Percentiles rank a stretch among this genome's conserved stretches.
These are phyloP conservation scores for Martes martes DNA, from an alignment of 2,113 vertebrate genomes.

Conservation along the genomic window DNA sequence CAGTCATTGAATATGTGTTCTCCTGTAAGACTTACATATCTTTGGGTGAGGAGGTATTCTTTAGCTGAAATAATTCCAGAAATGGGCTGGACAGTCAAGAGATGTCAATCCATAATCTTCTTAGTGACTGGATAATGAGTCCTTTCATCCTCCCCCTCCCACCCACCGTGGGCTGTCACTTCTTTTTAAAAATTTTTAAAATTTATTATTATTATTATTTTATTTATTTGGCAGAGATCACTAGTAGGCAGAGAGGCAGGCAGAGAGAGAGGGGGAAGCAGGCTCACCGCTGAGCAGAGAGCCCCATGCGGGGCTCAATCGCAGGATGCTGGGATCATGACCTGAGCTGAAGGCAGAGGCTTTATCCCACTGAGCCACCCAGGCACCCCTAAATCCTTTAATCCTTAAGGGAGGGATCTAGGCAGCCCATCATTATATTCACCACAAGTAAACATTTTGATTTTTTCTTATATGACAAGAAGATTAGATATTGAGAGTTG, in stretches of 20 bases:
- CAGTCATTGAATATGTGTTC: neutral
- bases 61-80: neutral
- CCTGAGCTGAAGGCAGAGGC: too few species aligned
- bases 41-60: neutral
- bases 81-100: neutral
- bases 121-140: neutral
- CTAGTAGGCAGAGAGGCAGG: too few species aligned
- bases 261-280: too few species aligned
- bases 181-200: too few species aligned
- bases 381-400: neutral
- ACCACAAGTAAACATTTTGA: neutral
- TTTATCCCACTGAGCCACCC: too few species aligned
- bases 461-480: neutral
- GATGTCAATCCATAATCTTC: neutral
- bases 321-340: too few species aligned
- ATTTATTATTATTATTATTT: too few species aligned
- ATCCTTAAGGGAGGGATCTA: neutral
- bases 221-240: too few species aligned
- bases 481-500: neutral
- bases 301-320: too few species aligned
- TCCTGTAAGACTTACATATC: neutral
- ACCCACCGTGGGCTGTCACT: too few species aligned
- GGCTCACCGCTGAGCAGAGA: too few species aligned
- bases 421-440: neutral
- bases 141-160: neutral